These are phyloP conservation scores for Sitophilus oryzae DNA, from an alignment of 1,140 invertebrate species.

Conservation along the genomic window DNA sequence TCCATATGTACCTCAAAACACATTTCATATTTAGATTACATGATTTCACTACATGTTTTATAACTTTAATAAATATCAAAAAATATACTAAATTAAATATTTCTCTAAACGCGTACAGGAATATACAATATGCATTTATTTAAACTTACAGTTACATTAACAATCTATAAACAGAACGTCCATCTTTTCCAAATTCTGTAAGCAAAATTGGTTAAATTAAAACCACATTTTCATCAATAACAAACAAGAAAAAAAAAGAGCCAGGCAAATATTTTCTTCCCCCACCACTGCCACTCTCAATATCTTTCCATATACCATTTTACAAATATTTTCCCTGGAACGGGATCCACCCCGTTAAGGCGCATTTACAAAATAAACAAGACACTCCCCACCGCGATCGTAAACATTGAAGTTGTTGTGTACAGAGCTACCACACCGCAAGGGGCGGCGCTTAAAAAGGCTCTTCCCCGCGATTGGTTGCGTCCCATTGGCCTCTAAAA, in stretches of 20 bases:
- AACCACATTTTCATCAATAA: neutral
- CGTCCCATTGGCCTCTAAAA: no score
- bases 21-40: no score
- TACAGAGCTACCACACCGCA: neutral
- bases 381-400: conserved; percentile 8
- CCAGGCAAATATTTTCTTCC: neutral
- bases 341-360: conserved; percentile 27
- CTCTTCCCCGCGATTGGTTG: no score
- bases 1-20: no score
- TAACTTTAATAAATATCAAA: no score
- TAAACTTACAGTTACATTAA: no score
- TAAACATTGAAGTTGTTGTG: conserved; percentile 10
- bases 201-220: neutral
- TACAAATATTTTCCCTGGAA: neutral
- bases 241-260: neutral
- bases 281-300: neutral
- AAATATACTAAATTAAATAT: no score
- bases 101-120: no score
- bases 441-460: neutral
- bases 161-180: neutral
- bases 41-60: no score
- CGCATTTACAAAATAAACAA: conserved; percentile 35
- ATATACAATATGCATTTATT: no score
- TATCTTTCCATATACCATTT: neutral
- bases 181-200: neutral